Evolutionary conservation across 2,888 invertebrate species (phyloP).

Genomic region (Drosophila quinaria): DNA sequence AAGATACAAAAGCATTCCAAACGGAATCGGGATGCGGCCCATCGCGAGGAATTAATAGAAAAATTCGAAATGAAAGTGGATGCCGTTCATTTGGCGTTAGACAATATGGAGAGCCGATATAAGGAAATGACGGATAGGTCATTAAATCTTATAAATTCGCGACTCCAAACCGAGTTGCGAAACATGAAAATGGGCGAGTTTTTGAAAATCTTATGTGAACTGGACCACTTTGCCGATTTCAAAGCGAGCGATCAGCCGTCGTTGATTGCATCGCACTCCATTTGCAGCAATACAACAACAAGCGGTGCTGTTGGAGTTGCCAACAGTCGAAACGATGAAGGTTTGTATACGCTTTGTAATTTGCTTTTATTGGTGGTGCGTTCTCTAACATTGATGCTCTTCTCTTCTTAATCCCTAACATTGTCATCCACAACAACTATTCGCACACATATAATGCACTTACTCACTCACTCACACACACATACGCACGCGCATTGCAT

Average conservation of each 20-base stretch:
- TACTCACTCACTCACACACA: slow-evolving; percentile 24
- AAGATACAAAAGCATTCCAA: slow-evolving; percentile 84
- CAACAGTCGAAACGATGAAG: slow-evolving; percentile 75
- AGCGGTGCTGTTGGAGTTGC: slow-evolving; percentile 21
- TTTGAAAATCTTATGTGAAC: slow-evolving; percentile 65
- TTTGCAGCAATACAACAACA: slow-evolving; percentile 52
- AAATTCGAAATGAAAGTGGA: slow-evolving; percentile 81
- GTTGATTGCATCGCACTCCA: slow-evolving; percentile 54
- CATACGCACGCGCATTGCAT: slow-evolving; percentile 22
- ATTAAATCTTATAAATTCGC: slow-evolving; percentile 55
- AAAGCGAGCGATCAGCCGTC: slow-evolving; percentile 71
- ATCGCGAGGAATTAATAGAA: slow-evolving; percentile 83
- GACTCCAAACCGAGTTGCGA: slow-evolving; percentile 68
- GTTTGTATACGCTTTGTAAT: slow-evolving; percentile 31
- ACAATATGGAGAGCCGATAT: slow-evolving; percentile 60
- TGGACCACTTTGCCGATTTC: slow-evolving; percentile 62
- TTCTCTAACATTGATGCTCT: slow-evolving; percentile 18
- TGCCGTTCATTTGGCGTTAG: slow-evolving; percentile 65
- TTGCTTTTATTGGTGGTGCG: slow-evolving; percentile 33
- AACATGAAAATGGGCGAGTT: slow-evolving; percentile 80
- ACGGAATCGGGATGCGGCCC: slow-evolving; percentile 84
- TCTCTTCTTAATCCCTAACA: slow-evolving; percentile 23
- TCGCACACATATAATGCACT: slow-evolving; percentile 12
- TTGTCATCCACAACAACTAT: slow-evolving; percentile 16
- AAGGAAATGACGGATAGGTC: slow-evolving; percentile 54